Evolutionary conservation across 2,113 vertebrate species (phyloP).

Genomic region (Campylorhamphus procurvoides): DNA sequence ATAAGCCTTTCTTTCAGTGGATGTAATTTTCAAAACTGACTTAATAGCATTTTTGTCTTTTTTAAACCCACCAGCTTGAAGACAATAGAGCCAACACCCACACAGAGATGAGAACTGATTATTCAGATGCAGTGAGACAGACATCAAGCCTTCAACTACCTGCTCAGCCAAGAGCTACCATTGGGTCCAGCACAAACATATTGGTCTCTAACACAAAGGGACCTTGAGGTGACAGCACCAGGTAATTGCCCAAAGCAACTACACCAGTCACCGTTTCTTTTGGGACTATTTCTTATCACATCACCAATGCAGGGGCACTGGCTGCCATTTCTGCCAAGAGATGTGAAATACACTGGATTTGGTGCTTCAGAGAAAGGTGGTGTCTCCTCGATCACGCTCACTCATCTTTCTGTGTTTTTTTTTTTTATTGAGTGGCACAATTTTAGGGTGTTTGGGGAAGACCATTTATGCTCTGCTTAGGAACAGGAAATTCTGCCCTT

Average conservation of each 20-base stretch:
- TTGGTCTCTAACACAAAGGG: background rate
- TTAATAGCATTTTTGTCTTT: background rate
- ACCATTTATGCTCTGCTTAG: background rate
- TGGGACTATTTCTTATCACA: background rate
- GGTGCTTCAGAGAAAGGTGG: background rate
- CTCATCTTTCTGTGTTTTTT: background rate
- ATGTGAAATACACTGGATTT: background rate
- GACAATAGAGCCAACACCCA: background rate
- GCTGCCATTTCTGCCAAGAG: background rate
- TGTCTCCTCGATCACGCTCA: background rate
- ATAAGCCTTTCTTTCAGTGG: background rate
- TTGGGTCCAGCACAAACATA: accelerated
- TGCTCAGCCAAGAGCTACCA: background rate
- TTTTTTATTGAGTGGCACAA: background rate
- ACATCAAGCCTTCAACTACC: background rate
- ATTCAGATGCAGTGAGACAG: background rate
- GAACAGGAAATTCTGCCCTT: background rate
- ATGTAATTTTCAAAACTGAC: background rate
- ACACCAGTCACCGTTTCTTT: background rate
- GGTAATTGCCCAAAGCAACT: background rate
- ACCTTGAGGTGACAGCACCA: background rate
- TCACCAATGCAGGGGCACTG: background rate
- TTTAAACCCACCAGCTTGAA: background rate
- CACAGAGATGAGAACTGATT: background rate
- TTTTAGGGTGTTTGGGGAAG: background rate